Evolutionary conservation across 2,797 vertebrate species (phyloP), one percentile per base, ranked within the genome.

Genomic region (Gorsachius magnificus): DNA sequence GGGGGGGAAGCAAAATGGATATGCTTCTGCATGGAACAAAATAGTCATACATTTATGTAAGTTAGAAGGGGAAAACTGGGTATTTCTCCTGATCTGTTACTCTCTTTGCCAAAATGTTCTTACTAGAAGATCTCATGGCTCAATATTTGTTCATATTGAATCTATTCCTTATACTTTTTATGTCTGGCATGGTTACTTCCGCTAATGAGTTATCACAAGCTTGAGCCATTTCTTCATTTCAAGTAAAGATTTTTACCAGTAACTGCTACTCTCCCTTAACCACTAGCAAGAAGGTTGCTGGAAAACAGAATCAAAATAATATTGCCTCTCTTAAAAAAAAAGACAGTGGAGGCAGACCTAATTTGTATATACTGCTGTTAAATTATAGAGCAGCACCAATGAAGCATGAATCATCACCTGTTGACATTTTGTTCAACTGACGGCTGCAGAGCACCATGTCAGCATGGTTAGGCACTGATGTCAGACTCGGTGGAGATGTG

Each of bases 361-460:
- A 76, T 95, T 90, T 92, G 58, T 92, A 79, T 87, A 83, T 46
- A 45, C 38, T 45, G 71, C 51, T 87, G 74, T 84, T 89, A 87
- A 92, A 74, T 84, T 93, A 84, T 18, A 80, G 53, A 87, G 53
- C 75, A 82, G 60, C 58, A 87, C 64, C 81, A 87, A 20, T 41
- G 92, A 89, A 64, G 58, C 5, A 4, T 90, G 70, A 87, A 91
- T 76, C 22, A 53, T 94, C 89, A 97, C 83, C 95, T 95, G 86
- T 68, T 96, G 74, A 83, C 45, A 64, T 72, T 88, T 81, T 86
- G 63, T 66, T 90, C 80, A 76, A 19, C 63, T 43, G 66, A 70
- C 6, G 51, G 46, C 70, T 58, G 35, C 43, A 70, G 48, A 94
- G 66, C 74, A 84, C 69, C 64, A 2, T 75, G 46, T 83, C 63